Evolutionary conservation across 1,140 invertebrate genomes (phyloP).

Genomic region (Brachionus rotundiformis): DNA sequence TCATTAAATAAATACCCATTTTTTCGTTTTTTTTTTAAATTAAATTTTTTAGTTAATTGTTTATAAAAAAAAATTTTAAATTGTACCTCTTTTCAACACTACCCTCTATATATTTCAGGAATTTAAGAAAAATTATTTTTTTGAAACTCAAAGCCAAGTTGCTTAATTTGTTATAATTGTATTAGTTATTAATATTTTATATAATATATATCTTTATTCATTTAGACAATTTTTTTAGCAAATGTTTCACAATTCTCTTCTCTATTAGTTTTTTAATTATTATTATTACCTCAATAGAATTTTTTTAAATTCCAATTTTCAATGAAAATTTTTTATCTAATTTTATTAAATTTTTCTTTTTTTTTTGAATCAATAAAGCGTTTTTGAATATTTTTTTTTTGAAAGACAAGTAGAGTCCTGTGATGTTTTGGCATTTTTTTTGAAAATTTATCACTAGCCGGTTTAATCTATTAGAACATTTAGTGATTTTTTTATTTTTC

Average conservation of each 20-base stretch:
- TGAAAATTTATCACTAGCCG: not conserved
- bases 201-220: too few species aligned
- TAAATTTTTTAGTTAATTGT: not conserved
- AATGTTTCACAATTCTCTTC: not conserved
- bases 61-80: not conserved
- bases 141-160: not conserved
- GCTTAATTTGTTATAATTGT: not conserved
- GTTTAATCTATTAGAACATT: not conserved
- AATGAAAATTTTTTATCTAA: slow-evolving; percentile 1
- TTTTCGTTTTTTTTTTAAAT: not conserved
- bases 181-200: not conserved
- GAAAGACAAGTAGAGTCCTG: not conserved
- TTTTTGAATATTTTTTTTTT: slow-evolving; percentile 29
- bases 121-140: not conserved
- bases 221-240: slow-evolving; percentile 3
- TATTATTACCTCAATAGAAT: slow-evolving; percentile 30
- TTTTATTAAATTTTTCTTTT: slow-evolving; percentile 5
- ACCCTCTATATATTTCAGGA: not conserved
- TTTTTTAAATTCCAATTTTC: slow-evolving; percentile 41
- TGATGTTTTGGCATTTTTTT: slow-evolving; percentile 18
- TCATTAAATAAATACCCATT: not conserved
- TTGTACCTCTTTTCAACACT: not conserved
- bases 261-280: not conserved
- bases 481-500: not conserved
- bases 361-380: slow-evolving; percentile 38